phyloP scores from a whole-genome alignment of 2,113 vertebrate species.

The Benitochromis conjunctus region DNA sequence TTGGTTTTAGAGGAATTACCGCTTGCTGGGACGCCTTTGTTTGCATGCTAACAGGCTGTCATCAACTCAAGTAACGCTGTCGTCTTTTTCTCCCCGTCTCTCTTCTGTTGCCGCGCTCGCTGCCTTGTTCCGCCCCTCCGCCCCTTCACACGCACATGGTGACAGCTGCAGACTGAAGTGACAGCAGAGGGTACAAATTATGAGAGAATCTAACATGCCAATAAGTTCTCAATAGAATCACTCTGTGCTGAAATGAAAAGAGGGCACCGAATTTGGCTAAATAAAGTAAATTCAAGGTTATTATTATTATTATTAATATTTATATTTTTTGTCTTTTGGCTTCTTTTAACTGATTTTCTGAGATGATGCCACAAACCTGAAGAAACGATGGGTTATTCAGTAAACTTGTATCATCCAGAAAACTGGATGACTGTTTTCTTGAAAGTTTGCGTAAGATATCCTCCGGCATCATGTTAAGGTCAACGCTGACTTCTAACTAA shows the following conservation, averaged over 20 bases:
- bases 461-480: background rate
- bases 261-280: background rate
- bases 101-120: background rate
- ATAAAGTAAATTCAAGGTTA: background rate
- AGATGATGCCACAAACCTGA: background rate
- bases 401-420: background rate
- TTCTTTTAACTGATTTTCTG: background rate
- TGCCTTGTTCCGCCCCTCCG: background rate
- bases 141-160: background rate
- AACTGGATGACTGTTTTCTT: background rate
- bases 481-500: constrained; percentile 30
- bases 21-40: background rate
- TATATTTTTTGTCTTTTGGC: background rate
- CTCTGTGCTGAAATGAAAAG: background rate
- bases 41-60: background rate
- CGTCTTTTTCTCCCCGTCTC: background rate
- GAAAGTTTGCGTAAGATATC: background rate
- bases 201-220: background rate
- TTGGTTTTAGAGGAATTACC: background rate
- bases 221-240: background rate
- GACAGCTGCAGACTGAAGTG: background rate
- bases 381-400: background rate
- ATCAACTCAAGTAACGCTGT: background rate
- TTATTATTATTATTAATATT: background rate
- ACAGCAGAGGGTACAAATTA: background rate